Conservation (phyloP, 2,797 vertebrate species). For the Sebastes minor region DNA sequence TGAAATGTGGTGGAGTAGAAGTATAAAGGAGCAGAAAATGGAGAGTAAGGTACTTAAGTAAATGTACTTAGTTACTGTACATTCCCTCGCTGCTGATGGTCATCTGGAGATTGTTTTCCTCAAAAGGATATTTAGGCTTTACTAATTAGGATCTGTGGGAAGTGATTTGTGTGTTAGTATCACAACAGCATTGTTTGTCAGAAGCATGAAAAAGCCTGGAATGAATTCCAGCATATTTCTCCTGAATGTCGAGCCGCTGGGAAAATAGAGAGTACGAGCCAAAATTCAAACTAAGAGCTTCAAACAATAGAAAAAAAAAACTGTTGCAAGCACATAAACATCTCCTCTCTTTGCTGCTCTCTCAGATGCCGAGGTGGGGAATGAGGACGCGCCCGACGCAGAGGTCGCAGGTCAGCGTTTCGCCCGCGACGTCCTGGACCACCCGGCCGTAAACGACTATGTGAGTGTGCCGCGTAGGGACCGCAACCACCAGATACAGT, state of each 20-base stretch:
- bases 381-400: conserved; percentile 69
- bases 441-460: conserved; percentile 90
- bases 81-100: not conserved
- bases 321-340: not conserved
- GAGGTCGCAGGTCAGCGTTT: conserved; percentile 82
- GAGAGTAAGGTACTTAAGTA: not conserved
- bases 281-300: conserved; percentile 22
- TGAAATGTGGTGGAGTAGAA: not conserved
- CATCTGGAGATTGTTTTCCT: conserved; percentile 16
- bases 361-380: conserved; percentile 85
- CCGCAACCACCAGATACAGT: conserved; percentile 55
- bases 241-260: conserved; percentile 41
- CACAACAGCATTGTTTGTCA: conserved; percentile 41
- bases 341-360: not conserved
- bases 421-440: conserved; percentile 87
- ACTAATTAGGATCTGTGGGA: conserved; percentile 24
- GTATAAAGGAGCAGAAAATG: not conserved
- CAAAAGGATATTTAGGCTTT: conserved; percentile 5
- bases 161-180: conserved; percentile 18
- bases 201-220: conserved; percentile 28
- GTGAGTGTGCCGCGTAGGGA: conserved; percentile 81
- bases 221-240: conserved; percentile 26
- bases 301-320: conserved; percentile 22
- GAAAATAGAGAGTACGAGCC: conserved; percentile 28
- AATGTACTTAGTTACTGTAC: not conserved